Base-by-base conservation (phyloP, 2,888 invertebrate genomes). In the Pammene fasciana region DNA sequence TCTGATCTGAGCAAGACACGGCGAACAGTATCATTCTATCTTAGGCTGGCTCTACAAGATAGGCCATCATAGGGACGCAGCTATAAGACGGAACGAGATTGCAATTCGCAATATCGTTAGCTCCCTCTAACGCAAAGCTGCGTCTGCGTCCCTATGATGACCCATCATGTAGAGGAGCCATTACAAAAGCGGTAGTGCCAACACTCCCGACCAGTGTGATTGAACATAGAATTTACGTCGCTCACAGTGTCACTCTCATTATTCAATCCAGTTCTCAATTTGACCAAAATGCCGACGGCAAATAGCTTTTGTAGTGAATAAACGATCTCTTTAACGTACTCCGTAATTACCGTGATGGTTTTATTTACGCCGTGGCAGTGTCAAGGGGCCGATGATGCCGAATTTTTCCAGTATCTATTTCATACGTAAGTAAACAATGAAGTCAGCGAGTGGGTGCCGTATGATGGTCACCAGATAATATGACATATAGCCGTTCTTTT, bases 191-290 rank as follows among this genome's bases (percentile, higher is more conserved):
- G 41, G 41, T 11, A 14, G 54, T 54, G n/a, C 55, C 10, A 14
- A 9, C 9, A 50, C 36, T n/a, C n/a, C n/a, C 36, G 36, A 36
- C 38, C 38, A 18, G 50, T 50, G n/a, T 64, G 54, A 70, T 59
- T 54, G 57, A 41, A 43, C 54, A 56, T 55, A 18, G 26, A 45
- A 67, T 68, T 72, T 67, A 71, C 67, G 61, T 65, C 60, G 71
- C 56, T 67, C 62, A 68, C 67, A 74, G 74, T 1, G 78, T 70
- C 73, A 55, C 66, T 57, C 70, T 71, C 66, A 83, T 85, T 83
- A 84, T 86, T 76, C 86, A 85, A 83, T 86, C 80, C 76, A 34
- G 75, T 76, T 78, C 73, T 79, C 82, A 76, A 83, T 79, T 82
- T 77, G 81, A 72, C 82, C 77, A 77, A 83, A 86, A 83, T 79